Evolutionary conservation across 53 echinoderm and acorn worm genomes (phyloP).

Genomic region (Arbacia lixula): DNA sequence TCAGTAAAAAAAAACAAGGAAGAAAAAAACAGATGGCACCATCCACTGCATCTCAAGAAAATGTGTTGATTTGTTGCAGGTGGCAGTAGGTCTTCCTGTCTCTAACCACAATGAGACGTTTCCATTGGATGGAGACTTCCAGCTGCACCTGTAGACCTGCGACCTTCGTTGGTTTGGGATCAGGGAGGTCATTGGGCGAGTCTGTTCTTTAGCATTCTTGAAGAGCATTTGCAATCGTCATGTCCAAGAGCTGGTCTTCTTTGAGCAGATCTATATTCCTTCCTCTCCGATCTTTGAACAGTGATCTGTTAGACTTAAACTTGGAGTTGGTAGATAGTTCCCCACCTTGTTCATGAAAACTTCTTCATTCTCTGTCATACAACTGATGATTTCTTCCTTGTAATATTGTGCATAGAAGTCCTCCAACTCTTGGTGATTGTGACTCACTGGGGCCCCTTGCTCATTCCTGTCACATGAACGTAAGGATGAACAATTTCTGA

Average conservation of each 20-base stretch:
- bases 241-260: no score
- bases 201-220: no score
- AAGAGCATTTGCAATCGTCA: no score
- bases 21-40: conserved; percentile 28
- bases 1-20: conserved; percentile 38
- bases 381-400: no score
- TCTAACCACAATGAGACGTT: conserved; percentile 48
- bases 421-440: background rate
- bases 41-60: conserved; percentile 45
- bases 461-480: no score
- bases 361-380: background rate
- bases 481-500: no score
- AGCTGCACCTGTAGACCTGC: conserved; percentile 4
- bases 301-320: background rate
- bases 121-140: background rate
- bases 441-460: no score
- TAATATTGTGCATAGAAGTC: no score
- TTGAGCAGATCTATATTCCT: conserved; percentile 36
- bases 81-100: conserved; percentile 49
- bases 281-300: no score
- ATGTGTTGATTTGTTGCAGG: conserved; percentile 45
- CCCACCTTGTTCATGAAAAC: background rate
- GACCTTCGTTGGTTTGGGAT: conserved; percentile 15
- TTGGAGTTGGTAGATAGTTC: no score
- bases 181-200: conserved; percentile 53